Evolutionary conservation across 2,113 vertebrate genomes (phyloP).

Genomic region (Trichomycterus rosablanca): DNA sequence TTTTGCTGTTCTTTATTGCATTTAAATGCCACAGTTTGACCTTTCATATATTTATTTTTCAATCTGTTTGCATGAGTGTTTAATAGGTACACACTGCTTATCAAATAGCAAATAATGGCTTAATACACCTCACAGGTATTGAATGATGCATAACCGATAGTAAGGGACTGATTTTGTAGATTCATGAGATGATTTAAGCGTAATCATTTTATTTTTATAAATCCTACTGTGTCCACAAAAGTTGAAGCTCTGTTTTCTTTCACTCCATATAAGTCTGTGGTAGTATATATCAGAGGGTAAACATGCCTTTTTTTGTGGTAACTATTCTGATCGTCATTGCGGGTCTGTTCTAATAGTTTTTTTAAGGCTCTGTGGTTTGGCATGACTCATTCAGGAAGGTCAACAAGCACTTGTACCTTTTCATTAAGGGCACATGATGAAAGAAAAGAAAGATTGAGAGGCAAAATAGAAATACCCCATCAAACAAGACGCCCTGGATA

Average conservation of each 20-base stretch:
- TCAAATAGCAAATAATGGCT: slow-evolving; percentile 15
- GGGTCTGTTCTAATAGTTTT: slow-evolving; percentile 35
- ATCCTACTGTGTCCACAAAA: no score
- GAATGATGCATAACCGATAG: slow-evolving; percentile 4
- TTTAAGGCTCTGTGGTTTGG: slow-evolving; percentile 39
- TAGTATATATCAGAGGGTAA: not conserved
- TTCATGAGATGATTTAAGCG: no score
- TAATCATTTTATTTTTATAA: no score
- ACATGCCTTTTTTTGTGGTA: slow-evolving; percentile 39
- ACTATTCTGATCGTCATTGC: slow-evolving; percentile 37
- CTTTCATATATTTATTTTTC: slow-evolving; percentile 6
- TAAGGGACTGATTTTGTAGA: slow-evolving; percentile 16
- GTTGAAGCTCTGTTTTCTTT: no score
- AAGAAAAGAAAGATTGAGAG: slow-evolving; percentile 36
- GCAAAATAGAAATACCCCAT: slow-evolving; percentile 20
- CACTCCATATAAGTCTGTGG: slow-evolving; percentile 4
- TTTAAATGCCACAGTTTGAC: no score
- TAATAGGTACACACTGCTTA: not conserved
- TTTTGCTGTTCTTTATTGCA: no score
- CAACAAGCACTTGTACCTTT: slow-evolving; percentile 47
- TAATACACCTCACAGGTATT: slow-evolving; percentile 3
- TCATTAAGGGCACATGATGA: slow-evolving; percentile 46
- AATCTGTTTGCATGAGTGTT: slow-evolving; percentile 11
- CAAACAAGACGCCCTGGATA: slow-evolving; percentile 44
- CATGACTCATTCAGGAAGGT: slow-evolving; percentile 39